Evolutionary conservation across 1,140 invertebrate genomes (phyloP), one percentile per base, ranked within the genome.

Genomic region (Steinernema feltiae): DNA sequence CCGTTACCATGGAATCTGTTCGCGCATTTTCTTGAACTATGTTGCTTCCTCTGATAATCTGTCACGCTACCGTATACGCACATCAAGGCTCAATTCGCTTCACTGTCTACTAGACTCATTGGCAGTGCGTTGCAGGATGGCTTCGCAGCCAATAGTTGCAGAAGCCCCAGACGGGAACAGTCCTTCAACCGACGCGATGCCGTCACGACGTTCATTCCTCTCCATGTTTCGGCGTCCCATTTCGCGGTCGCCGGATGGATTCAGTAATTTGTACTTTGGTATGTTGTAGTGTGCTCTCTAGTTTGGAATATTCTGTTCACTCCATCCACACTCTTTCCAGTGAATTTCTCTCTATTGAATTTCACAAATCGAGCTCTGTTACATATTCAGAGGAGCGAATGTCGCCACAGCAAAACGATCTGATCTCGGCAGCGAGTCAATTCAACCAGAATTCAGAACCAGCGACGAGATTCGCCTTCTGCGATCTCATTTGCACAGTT

Each of bases 381-480:
- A 41, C 35, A 41, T 41, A 41, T 41, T 41, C 35, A 41, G 35
- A 41, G 7, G 35, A 41, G 18, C 35, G 7, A 7, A 41, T 41
- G 35, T 27, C 73, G 24, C 32, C 31, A 69, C 27, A n/a, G 24
- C 73, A 48, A 30, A n/a, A 24, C 17, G 21, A 18, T 3, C 18
- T 32, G 3, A 30, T 74, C 3, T 21, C 48, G 46, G 69, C 73
- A 2, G 48, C 73, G 2, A 32, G 31, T 1, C 48, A 74, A 17
- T 31, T 74, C 32, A 74, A 74, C 15, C 31, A 74, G 27, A 53
- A 74, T 17, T 31, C 69, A 18, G 72, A 76, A 30, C 74, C 53
- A 30, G 71, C 70, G 2, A 79, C 77, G 0, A 35, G 80, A 30
- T 81, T 76, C 32, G 79, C 80, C 0, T 72, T 81, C 30, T 74